Conservation (phyloP, 2,888 invertebrate genomes). For the Lathronympha strigana region DNA sequence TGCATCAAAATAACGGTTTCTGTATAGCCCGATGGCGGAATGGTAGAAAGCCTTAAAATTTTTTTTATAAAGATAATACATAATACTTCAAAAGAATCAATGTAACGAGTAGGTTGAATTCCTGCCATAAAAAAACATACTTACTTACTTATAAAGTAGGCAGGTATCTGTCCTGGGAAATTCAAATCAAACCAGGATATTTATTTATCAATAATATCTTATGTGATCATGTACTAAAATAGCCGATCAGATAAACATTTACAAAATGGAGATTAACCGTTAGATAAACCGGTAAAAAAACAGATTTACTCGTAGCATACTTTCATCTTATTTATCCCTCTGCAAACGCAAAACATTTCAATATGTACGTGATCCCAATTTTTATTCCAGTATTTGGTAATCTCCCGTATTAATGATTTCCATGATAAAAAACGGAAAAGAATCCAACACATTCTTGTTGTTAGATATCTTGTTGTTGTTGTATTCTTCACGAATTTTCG, state of each 20-base stretch:
- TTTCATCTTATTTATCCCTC: conserved; percentile 29
- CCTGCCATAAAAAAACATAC: too few relatives aligned
- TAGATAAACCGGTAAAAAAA: conserved; percentile 23
- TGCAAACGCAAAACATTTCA: conserved; percentile 35
- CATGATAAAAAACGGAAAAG: conserved; percentile 51
- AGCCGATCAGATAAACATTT: not conserved
- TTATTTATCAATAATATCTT: too few relatives aligned
- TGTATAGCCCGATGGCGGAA: too few relatives aligned
- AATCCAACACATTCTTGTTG: too few relatives aligned
- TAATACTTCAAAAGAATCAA: too few relatives aligned
- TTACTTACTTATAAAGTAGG: too few relatives aligned
- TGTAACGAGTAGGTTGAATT: too few relatives aligned
- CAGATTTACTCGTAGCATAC: conserved; percentile 33
- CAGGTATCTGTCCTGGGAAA: not conserved
- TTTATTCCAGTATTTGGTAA: conserved; percentile 40
- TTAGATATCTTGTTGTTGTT: too few relatives aligned
- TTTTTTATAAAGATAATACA: too few relatives aligned
- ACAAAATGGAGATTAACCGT: not conserved
- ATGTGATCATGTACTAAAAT: not conserved
- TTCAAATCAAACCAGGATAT: not conserved
- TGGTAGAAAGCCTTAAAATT: too few relatives aligned
- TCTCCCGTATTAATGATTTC: conserved; percentile 43
- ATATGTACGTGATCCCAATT: conserved; percentile 46
- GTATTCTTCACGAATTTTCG: conserved; percentile 53
- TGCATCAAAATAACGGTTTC: too few relatives aligned